Conservation (phyloP, 1,140 invertebrate species). For the Trichogramma pretiosum region DNA sequence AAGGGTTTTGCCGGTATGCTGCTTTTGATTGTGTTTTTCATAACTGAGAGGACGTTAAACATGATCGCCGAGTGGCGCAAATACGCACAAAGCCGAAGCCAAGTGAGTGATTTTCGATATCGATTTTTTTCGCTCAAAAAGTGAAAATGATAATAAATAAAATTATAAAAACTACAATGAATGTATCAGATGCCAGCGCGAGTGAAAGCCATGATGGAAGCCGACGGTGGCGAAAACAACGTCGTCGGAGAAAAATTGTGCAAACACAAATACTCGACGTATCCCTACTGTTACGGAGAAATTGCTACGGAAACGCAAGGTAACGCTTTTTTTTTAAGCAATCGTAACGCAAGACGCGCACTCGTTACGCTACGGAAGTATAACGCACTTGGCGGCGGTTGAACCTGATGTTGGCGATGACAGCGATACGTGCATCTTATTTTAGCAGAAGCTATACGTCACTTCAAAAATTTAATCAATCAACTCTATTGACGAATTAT, state of each 20-base stretch:
- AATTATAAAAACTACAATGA: neutral
- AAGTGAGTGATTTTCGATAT: slow-evolving; percentile 30
- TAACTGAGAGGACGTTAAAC: slow-evolving; percentile 72
- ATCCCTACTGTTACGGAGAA: slow-evolving; percentile 76
- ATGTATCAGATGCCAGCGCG: slow-evolving; percentile 49
- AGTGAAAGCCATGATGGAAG: slow-evolving; percentile 57
- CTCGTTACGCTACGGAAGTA: no score
- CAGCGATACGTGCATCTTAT: no score
- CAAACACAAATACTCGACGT: slow-evolving; percentile 72
- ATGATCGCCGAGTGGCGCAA: slow-evolving; percentile 74
- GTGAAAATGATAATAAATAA: no score
- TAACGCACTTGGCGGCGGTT: no score
- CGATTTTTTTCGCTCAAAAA: no score
- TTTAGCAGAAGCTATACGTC: no score
- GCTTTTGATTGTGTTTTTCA: slow-evolving; percentile 80
- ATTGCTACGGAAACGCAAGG: slow-evolving; percentile 61
- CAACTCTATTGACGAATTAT: no score
- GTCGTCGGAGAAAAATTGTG: slow-evolving; percentile 64
- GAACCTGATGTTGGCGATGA: no score
- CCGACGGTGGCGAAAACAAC: slow-evolving; percentile 48
- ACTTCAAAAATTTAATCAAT: no score
- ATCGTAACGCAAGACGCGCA: no score
- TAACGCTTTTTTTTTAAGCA: slow-evolving; percentile 21
- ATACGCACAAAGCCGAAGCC: slow-evolving; percentile 49
- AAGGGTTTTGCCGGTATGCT: slow-evolving; percentile 73